These are phyloP conservation scores for Channa argus DNA, from an alignment of 2,113 vertebrate genomes.

Conservation along the genomic window DNA sequence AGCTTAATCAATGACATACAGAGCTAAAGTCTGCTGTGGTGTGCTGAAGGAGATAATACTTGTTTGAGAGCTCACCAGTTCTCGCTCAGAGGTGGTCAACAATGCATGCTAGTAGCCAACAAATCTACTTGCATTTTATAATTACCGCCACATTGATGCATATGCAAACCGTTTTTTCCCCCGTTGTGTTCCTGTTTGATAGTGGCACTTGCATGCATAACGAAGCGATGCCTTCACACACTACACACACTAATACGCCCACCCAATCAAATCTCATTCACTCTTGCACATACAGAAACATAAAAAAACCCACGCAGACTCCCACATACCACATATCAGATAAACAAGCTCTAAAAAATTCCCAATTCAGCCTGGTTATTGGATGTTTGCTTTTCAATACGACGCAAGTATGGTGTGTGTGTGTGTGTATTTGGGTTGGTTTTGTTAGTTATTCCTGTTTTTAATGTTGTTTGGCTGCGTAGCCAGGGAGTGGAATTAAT, in stretches of 20 bases:
- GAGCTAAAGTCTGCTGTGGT: constrained; percentile 65
- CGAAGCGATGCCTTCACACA: constrained; percentile 55
- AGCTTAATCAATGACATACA: constrained; percentile 76
- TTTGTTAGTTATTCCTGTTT: constrained; percentile 80
- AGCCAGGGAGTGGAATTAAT: constrained; percentile 79
- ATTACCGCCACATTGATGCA: constrained; percentile 75
- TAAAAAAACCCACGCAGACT: constrained; percentile 51
- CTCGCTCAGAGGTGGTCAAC: constrained; percentile 72
- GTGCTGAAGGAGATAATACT: constrained; percentile 74
- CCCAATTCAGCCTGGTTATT: constrained; percentile 69
- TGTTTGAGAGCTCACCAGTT: constrained; percentile 69
- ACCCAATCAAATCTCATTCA: constrained; percentile 78
- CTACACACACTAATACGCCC: constrained; percentile 68
- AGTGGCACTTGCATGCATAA: constrained; percentile 63
- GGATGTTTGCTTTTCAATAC: constrained; percentile 72
- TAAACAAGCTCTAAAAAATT: constrained; percentile 57
- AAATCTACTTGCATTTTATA: constrained; percentile 68
- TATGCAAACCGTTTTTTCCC: constrained; percentile 62
- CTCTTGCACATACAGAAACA: constrained; percentile 51
- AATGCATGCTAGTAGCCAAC: constrained; percentile 66
- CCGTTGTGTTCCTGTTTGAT: constrained; percentile 69
- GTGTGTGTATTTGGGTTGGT: constrained; percentile 58
- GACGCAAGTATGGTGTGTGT: constrained; percentile 37
- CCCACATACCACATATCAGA: constrained; percentile 74
- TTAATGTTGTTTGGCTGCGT: constrained; percentile 77